phyloP scores from a whole-genome alignment of 2,797 vertebrate genomes.

The Chelon labrosus region DNA sequence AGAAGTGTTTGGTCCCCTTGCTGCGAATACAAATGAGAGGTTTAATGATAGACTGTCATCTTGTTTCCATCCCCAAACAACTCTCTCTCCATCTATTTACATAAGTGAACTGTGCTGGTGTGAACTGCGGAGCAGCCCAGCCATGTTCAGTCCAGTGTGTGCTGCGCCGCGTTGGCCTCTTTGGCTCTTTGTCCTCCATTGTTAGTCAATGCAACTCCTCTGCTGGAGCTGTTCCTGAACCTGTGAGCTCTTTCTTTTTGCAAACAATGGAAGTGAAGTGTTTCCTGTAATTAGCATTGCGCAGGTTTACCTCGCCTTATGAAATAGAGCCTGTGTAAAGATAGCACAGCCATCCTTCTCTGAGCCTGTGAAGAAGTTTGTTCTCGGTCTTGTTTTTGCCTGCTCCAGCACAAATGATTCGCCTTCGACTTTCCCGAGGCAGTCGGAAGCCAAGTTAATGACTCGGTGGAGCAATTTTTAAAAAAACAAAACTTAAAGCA shows the following conservation, averaged over 20 bases:
- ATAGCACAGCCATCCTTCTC: conserved; percentile 18
- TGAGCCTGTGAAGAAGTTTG: conserved; percentile 25
- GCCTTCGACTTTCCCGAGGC: conserved; percentile 51
- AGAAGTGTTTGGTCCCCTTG: conserved; percentile 40
- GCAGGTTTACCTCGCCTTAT: conserved; percentile 38
- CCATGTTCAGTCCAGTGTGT: conserved; percentile 31
- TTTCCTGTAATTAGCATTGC: conserved; percentile 73
- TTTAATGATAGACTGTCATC: conserved; percentile 68
- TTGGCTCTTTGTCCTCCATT: conserved; percentile 43
- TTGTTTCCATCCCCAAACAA: conserved; percentile 54
- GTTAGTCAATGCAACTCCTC: conserved; percentile 56
- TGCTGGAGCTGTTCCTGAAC: conserved; percentile 54
- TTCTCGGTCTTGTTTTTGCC: conserved; percentile 36
- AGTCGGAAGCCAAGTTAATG: conserved; percentile 52
- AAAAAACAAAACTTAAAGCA: conserved; percentile 57
- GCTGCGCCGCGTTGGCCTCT: conserved; percentile 36
- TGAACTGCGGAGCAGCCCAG: conserved; percentile 45
- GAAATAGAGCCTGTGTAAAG: conserved; percentile 34
- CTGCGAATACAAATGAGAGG: conserved; percentile 71
- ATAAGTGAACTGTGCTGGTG: conserved; percentile 52
- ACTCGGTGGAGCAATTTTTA: conserved; percentile 62
- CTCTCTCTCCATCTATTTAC: conserved; percentile 49
- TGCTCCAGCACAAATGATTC: conserved; percentile 34
- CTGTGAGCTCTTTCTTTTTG: conserved; percentile 49
- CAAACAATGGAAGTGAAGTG: conserved; percentile 66